Base-by-base conservation (phyloP, 2,797 vertebrate genomes). In the Agapornis canus region DNA sequence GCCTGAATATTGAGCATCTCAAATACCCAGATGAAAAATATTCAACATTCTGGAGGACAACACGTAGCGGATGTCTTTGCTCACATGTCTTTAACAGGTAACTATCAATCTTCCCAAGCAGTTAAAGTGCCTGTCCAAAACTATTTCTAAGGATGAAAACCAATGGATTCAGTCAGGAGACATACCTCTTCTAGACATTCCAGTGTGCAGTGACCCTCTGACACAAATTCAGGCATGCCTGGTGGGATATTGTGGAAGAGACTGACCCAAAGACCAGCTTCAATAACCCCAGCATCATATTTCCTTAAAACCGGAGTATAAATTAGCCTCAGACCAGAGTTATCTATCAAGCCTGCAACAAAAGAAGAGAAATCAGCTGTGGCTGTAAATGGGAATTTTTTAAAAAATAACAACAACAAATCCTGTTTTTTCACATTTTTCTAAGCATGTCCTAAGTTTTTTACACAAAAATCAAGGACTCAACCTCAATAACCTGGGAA, bases 171-270 rank as follows among this genome's bases (percentile, higher is more conserved):
- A 48, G 47, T n/a, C 13, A 89, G 42, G 21, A 60, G 5, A 47
- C 97, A 25, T 97, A 99, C 98, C 98, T 99, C 98, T 93, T 98
- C 95, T n/a, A 99, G 97, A 96, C 98, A 99, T 95, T 99, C 98
- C 97, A 98, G 94, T 4, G 98, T 98, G 94, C 98, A 99, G 95
- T 99, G 98, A 83, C 98, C 98, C 92, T 99, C 98, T 21, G 98
- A 98, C 85, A 97, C 95, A 87, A 98, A 99, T 78, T 98, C 98
- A n/a, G 98, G 96, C 98, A 99, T 98, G 73, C 98, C 98, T 0
- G 98, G 98, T 78, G 98, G 98, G 82, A 99, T 98, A 95, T 98
- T 99, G 89, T 99, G 98, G 96, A 98, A 99, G n/a, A 98, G 98
- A 86, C 98, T 99, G 80, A 99, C 98, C 98, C 98, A 99, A 73